Base-by-base conservation (phyloP, 92 coral and sea anemone species). In the Montipora capitata region DNA sequence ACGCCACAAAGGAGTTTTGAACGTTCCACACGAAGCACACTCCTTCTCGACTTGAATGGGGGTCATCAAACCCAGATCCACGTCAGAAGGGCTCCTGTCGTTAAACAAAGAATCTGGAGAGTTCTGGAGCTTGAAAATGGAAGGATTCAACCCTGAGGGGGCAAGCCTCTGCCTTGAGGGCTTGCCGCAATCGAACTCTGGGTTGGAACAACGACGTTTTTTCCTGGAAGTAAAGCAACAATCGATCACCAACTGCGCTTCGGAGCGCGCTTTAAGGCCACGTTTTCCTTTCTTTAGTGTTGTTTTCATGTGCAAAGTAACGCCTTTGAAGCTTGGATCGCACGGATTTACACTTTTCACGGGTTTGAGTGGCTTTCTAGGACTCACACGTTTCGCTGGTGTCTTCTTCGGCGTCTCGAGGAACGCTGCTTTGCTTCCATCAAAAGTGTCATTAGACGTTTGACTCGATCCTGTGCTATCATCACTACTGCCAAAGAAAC, bases 1-100 rank as follows among this genome's bases (percentile, higher is more conserved):
- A 48, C 99, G 92, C 99, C 99, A 98, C 17, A 98, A 88, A 18
- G 99, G 99, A 4, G 99, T 98, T 91, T 96, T 98, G n/a, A 85
- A 64, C 40, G 95, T 91, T 16, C 98, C 98, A 51, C 99, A 98
- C 15, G 99, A 98, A 6, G 99, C 99, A 80, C 99, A 98, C 77
- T 98, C 99, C 81, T 98, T 98, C 85, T 92, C 97, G 5, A 96
- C 91, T 72, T 92, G 93, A 58, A 94, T 85, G 1, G 99, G 95
- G 15, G 95, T 90, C 45, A 94, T 96, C 51, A 94, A 92, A 41
- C 99, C 99, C 45, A 98, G 85, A 65, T 96, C 98, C 59, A 89
- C 88, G 70, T 95, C 98, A 5, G 72, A 49, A 17, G 91, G 52
- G 35, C 93, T 81, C 14, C 94, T 85, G 3, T 83, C 92, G 74